Conservation (phyloP, 1,140 invertebrate genomes). For the Chymomyza costata region DNA sequence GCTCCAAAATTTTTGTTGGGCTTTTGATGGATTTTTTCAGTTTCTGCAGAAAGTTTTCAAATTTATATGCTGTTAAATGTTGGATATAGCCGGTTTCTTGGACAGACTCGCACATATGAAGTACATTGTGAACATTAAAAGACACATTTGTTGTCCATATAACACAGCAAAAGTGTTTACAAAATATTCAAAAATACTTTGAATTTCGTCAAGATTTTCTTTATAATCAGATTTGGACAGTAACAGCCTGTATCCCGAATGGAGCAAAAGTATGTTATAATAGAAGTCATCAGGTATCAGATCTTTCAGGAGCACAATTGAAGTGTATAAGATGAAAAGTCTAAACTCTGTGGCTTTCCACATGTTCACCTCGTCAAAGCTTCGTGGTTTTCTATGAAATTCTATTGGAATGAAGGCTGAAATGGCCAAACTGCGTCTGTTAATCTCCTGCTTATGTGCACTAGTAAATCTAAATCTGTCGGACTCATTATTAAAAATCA, state of each 20-base stretch:
- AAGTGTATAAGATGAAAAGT: constrained; percentile 14
- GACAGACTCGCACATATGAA: constrained; percentile 9
- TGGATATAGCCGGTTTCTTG: constrained; percentile 8
- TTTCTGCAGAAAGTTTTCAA: constrained; percentile 5
- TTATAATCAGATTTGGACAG: constrained; percentile 6
- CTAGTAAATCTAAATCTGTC: too few species aligned
- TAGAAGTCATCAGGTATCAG: constrained; percentile 7
- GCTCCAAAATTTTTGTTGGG: constrained; percentile 2
- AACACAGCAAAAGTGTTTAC: constrained; percentile 6
- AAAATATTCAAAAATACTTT: constrained; percentile 12
- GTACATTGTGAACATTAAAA: constrained; percentile 8
- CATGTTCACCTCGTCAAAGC: constrained; percentile 8
- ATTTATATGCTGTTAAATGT: constrained; percentile 10
- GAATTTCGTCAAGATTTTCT: constrained; percentile 1
- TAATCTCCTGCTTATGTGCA: too few species aligned
- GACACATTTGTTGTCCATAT: constrained; percentile 2
- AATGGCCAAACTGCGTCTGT: too few species aligned
- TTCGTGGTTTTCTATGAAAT: constrained; percentile 4
- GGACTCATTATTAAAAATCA: too few species aligned
- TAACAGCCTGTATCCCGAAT: constrained; percentile 2
- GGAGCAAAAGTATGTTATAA: constrained; percentile 9
- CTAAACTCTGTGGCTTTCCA: constrained; percentile 21
- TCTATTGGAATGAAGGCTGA: constrained; percentile 9
- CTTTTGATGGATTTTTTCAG: constrained; percentile 1
- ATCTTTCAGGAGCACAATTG: constrained; percentile 11